Base-by-base conservation (phyloP, 2,113 vertebrate genomes). In the Sturnira hondurensis region DNA sequence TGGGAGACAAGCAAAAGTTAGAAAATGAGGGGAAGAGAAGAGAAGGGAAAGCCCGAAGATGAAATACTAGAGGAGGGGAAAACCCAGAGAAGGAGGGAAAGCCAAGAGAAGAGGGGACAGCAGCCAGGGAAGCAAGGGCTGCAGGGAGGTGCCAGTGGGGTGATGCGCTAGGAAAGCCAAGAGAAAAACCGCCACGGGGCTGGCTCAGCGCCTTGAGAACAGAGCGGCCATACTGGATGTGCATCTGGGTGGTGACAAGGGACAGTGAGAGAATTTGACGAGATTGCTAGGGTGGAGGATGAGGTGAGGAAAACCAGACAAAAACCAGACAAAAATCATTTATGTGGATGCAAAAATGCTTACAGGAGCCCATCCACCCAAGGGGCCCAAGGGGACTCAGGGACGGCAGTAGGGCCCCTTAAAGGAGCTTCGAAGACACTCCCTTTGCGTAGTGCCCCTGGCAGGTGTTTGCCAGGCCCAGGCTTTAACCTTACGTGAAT, bases 281-380 rank as follows among this genome's bases (percentile, higher is more conserved):
- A 82, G 56, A 93, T 96, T 89, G 92, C 94, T 31, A 94, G 70
- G 58, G 92, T 97, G 24, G 58, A 96, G 67, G 89, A 96, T 58
- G 83, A 97, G 24, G 91, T 70, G 71, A 95, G 93, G 82, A 97
- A 95, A 94, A 91, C 87, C 89, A 97, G 58, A 71, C 92, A 95
- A 58, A 96, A 94, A 88, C 56, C 94, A 63, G 61, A n/a, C 12
- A 28, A 13, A 26, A 28, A 41, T n/a, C 26, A 0, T 94, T 93
- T 58, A 86, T 96, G 80, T 97, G 96, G 95, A 91, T 97, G 89
- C 94, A 95, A 92, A 93, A 83, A 86, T 94, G 91, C 74, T 89
- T 95, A 89, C 81, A 96, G 93, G 92, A 96, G 13, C 96, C 93
- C 43, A 96, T 96, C 86, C 74, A 95, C 76, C 88, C 89, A 0